Evolutionary conservation across 2,113 vertebrate species (phyloP).

Genomic region (Stomatorhinus ivindoensis): DNA sequence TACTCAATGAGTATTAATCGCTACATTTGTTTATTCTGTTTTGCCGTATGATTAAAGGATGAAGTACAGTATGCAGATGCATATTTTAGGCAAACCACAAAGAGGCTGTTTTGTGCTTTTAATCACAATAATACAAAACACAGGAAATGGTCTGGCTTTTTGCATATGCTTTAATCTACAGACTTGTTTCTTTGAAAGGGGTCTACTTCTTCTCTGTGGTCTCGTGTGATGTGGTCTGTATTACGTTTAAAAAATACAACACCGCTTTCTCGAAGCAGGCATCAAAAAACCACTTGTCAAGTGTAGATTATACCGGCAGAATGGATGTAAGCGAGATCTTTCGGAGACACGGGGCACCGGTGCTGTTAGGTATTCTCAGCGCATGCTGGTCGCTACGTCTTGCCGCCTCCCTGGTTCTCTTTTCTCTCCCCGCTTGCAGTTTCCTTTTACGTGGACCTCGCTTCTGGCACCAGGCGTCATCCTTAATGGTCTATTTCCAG

Average conservation of each 20-base stretch:
- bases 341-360: not conserved
- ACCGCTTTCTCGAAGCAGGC: not conserved
- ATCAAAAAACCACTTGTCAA: not conserved
- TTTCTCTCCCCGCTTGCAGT: not conserved
- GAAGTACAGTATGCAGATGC: not conserved
- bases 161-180: not conserved
- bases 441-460: not conserved
- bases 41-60: not conserved
- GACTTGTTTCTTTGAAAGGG: not conserved
- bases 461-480: not conserved
- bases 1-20: not conserved
- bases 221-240: not conserved
- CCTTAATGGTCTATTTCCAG: not conserved
- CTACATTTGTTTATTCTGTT: not conserved
- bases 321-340: not conserved
- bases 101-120: not conserved
- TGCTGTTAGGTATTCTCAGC: not conserved
- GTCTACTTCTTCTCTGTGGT: not conserved
- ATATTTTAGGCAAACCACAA: not conserved
- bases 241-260: not conserved
- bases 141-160: not conserved
- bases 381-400: not conserved
- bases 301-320: not conserved
- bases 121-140: not conserved
- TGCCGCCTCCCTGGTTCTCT: not conserved